Percentiles rank a stretch among this genome's conserved stretches.
Evolutionary conservation across 2,888 invertebrate species (phyloP).

Genomic region (Schizaphis graminum): DNA sequence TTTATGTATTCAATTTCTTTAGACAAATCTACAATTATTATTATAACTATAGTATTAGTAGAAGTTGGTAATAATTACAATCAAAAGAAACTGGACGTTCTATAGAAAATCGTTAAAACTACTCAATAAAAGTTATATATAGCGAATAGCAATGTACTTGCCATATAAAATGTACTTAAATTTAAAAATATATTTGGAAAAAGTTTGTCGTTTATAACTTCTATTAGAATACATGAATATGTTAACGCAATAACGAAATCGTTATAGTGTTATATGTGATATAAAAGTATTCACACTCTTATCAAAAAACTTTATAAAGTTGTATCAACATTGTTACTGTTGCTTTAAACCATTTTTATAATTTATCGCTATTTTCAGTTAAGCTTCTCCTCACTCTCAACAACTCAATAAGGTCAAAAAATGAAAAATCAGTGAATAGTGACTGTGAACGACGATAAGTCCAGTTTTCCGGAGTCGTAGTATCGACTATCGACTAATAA

Average conservation of each 20-base stretch:
- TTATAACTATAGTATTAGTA: neutral
- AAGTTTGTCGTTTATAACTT: neutral
- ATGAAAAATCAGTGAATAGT: neutral
- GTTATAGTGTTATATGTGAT: neutral
- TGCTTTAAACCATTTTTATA: neutral
- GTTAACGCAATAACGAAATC: neutral
- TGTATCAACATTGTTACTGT: neutral
- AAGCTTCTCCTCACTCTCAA: neutral
- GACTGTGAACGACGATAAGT: no score
- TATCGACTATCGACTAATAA: no score
- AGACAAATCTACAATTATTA: neutral
- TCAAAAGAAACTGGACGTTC: neutral
- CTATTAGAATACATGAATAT: neutral
- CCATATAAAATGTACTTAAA: no score
- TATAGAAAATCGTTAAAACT: neutral
- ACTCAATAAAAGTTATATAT: no score
- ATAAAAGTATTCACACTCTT: neutral
- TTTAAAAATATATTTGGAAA: no score
- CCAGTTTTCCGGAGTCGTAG: no score
- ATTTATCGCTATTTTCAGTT: neutral
- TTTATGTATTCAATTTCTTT: neutral
- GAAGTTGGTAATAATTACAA: neutral
- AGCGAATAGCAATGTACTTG: no score
- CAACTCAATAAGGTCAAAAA: neutral
- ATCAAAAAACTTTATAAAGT: neutral